Conservation (phyloP, 2,113 vertebrate genomes). For the Emydura subglobosa region DNA sequence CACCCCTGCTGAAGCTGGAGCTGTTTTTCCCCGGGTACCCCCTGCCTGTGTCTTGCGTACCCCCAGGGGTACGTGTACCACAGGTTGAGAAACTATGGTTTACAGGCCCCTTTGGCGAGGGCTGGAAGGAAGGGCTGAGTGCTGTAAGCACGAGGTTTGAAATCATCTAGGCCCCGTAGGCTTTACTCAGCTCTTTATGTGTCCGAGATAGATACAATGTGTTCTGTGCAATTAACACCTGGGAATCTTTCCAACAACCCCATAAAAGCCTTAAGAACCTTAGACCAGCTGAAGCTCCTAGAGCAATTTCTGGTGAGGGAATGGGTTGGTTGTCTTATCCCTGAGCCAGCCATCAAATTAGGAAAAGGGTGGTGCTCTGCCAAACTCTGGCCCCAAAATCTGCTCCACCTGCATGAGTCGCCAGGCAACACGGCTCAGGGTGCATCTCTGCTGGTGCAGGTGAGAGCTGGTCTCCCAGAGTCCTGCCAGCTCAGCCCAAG, state of each 20-base stretch:
- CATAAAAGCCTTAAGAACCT: not conserved
- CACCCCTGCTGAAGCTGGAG: too few relatives aligned
- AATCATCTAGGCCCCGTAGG: not conserved
- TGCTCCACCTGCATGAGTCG: too few relatives aligned
- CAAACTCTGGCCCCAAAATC: not conserved
- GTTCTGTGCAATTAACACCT: not conserved
- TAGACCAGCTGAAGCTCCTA: not conserved
- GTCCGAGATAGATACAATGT: not conserved
- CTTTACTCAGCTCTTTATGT: not conserved
- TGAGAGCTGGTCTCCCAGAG: not conserved
- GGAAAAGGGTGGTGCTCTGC: not conserved
- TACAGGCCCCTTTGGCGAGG: not conserved
- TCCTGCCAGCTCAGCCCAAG: too few relatives aligned
- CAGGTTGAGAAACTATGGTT: not conserved
- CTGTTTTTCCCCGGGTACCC: too few relatives aligned
- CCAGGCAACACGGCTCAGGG: too few relatives aligned
- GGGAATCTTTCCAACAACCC: not conserved
- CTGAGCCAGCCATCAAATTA: not conserved
- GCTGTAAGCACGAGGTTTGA: not conserved
- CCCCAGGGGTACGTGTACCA: too few relatives aligned
- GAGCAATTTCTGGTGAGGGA: not conserved
- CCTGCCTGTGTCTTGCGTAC: too few relatives aligned
- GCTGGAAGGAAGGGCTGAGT: too few relatives aligned
- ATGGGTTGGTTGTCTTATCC: not conserved
- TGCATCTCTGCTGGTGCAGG: too few relatives aligned